Percentiles rank a stretch among this genome's conserved stretches.
Evolutionary conservation across 2,113 vertebrate species (phyloP).

Genomic region (Neodon shergylaensis): DNA sequence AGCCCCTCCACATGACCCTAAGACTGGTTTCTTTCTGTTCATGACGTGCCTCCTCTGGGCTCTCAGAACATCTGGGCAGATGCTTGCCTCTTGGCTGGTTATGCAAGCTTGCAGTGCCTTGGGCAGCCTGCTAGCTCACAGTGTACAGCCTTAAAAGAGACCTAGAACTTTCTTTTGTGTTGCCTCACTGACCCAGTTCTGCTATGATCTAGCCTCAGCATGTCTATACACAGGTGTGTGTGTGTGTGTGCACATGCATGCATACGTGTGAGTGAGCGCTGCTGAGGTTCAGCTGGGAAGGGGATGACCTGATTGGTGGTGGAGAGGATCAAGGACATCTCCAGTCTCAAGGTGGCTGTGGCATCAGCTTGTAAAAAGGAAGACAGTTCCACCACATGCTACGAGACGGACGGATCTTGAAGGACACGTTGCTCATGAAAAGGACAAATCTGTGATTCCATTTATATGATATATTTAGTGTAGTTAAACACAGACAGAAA

Average conservation of each 20-base stretch:
- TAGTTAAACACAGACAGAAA: not conserved
- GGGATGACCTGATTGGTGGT: fast-evolving
- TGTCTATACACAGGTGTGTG: not conserved
- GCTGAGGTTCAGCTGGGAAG: not conserved
- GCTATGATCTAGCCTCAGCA: fast-evolving
- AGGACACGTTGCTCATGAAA: no score
- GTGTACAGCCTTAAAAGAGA: not conserved
- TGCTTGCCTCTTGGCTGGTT: not conserved
- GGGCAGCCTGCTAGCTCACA: not conserved
- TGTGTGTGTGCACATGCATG: fast-evolving
- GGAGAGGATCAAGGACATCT: not conserved
- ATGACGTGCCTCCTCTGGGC: not conserved
- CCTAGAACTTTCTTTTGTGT: not conserved
- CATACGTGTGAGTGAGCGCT: not conserved
- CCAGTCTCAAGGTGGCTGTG: not conserved
- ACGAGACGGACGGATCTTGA: not conserved
- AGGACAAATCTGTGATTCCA: not conserved
- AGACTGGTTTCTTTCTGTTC: not conserved
- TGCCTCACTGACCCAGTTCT: not conserved
- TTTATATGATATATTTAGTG: not conserved
- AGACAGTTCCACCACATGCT: not conserved
- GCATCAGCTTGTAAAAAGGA: not conserved
- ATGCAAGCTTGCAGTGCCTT: not conserved
- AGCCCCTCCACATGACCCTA: not conserved
- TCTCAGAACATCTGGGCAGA: not conserved